Evolutionary conservation across 2,888 invertebrate species (phyloP).

Genomic region (Drosophila recens): DNA sequence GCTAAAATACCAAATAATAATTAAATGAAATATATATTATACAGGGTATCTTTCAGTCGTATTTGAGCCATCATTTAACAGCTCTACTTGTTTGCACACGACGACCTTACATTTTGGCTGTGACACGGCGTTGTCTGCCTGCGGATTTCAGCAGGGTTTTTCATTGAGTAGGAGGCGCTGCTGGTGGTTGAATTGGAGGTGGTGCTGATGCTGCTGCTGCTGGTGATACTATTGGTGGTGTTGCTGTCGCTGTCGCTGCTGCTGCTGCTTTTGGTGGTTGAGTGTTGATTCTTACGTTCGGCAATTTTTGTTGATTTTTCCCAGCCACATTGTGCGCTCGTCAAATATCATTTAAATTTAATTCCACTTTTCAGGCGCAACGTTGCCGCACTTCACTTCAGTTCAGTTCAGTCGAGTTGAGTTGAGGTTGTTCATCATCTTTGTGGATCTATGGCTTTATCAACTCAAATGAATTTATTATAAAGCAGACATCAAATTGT

Average conservation of each 20-base stretch:
- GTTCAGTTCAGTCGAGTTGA: slow-evolving; percentile 30
- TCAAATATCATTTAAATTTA: slow-evolving; percentile 75
- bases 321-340: slow-evolving; percentile 53
- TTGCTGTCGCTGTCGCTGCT: background rate
- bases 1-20: too few species aligned
- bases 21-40: too few species aligned
- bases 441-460: slow-evolving; percentile 30
- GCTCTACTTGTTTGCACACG: slow-evolving; percentile 43
- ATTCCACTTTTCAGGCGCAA: slow-evolving; percentile 53
- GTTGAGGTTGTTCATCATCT: slow-evolving; percentile 18
- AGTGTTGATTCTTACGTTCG: slow-evolving; percentile 49
- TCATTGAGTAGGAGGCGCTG: slow-evolving; percentile 26
- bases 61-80: background rate
- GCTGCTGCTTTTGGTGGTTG: slow-evolving; percentile 22
- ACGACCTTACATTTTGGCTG: slow-evolving; percentile 36
- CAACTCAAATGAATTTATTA: slow-evolving; percentile 32
- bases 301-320: slow-evolving; percentile 52
- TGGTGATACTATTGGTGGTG: slow-evolving; percentile 8
- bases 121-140: slow-evolving; percentile 36
- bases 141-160: slow-evolving; percentile 20
- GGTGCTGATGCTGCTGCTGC: slow-evolving; percentile 5
- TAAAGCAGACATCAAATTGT: slow-evolving; percentile 4
- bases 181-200: slow-evolving; percentile 19
- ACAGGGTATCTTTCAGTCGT: slow-evolving; percentile 23
- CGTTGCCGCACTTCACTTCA: slow-evolving; percentile 35